phyloP scores from a whole-genome alignment of 2,113 vertebrate genomes.

The Podocnemis expansa region DNA sequence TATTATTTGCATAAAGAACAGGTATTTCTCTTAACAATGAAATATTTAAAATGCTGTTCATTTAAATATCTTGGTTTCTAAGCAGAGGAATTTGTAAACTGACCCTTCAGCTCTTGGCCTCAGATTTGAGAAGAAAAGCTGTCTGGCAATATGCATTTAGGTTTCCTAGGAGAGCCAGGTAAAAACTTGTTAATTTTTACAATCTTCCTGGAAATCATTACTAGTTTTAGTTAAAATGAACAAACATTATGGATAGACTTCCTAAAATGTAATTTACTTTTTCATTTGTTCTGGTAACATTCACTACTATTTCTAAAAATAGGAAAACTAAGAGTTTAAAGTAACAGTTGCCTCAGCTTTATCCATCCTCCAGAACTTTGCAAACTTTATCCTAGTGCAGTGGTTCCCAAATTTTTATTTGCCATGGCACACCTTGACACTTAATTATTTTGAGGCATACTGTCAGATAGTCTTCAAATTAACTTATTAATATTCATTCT shows the following conservation, averaged over 20 bases:
- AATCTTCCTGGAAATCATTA: slow-evolving; percentile 57
- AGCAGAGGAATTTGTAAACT: slow-evolving; percentile 31
- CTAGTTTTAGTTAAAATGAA: slow-evolving; percentile 58
- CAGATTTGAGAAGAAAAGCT: slow-evolving; percentile 30
- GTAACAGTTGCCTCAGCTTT: slow-evolving; percentile 46
- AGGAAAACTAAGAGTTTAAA: slow-evolving; percentile 53
- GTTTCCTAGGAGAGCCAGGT: slow-evolving; percentile 18
- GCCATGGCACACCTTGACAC: too few relatives aligned
- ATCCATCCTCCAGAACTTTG: slow-evolving; percentile 25
- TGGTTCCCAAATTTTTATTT: too few relatives aligned
- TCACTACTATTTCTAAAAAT: slow-evolving; percentile 47
- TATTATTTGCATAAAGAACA: background rate
- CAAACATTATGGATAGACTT: slow-evolving; percentile 58
- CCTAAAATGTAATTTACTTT: slow-evolving; percentile 50
- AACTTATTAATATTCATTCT: too few relatives aligned
- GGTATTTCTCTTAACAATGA: slow-evolving; percentile 3
- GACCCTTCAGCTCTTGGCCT: slow-evolving; percentile 54
- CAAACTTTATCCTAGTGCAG: background rate
- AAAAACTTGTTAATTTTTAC: slow-evolving; percentile 60
- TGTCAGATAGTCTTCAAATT: too few relatives aligned
- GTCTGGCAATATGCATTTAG: slow-evolving; percentile 33
- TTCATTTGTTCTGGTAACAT: slow-evolving; percentile 27
- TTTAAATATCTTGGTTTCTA: background rate
- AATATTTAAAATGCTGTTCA: background rate
- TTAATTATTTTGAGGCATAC: too few relatives aligned